Base-by-base conservation (phyloP, 2,797 vertebrate genomes). In the Pteropus rufus region DNA sequence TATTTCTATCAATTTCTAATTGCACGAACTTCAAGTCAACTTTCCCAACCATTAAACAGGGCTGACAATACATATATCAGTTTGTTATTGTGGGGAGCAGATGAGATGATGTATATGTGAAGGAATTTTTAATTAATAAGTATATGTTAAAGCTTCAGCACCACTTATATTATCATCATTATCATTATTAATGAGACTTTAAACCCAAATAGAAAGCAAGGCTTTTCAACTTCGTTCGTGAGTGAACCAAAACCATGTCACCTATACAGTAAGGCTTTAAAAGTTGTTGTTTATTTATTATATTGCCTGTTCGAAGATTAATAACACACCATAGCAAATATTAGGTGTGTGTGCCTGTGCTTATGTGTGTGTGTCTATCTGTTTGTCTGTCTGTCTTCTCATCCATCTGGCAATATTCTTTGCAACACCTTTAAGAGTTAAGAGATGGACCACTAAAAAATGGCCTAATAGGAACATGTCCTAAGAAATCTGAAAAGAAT, bases 131-230 rank as follows among this genome's bases (percentile, higher is more conserved):
- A 36, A 54, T 36, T 75, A 69, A 75, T 88, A 85, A 54, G 70
- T 72, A n/a, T 29, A 34, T 77, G 23, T 60, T 77, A 88, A 82
- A 93, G 44, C 26, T 46, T 83, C 21, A 84, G 52, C 15, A 16
- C 49, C 44, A 85, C 54, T 70, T 85, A 24, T 23, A 21, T 80
- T 29, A n/a, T 72, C 23, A 67, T 91, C 44, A 52, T 82, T 9
- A 56, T 79, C 49, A 90, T 87, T 23, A 83, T 23, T 89, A 44
- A 46, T 44, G 44, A 91, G 60, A 94, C 18, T 93, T 96, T 79
- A 39, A 77, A 87, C 46, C 29, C 14, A 81, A 72, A n/a, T 54
- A 52, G 75, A 76, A 95, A 77, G 24, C 34, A 81, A 72, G 76
- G 21, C 21, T 58, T 89, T 82, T n/a, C 3, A 0, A 26, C 23